Base-by-base conservation (phyloP, 2,113 vertebrate genomes). In the Platichthys flesus region DNA sequence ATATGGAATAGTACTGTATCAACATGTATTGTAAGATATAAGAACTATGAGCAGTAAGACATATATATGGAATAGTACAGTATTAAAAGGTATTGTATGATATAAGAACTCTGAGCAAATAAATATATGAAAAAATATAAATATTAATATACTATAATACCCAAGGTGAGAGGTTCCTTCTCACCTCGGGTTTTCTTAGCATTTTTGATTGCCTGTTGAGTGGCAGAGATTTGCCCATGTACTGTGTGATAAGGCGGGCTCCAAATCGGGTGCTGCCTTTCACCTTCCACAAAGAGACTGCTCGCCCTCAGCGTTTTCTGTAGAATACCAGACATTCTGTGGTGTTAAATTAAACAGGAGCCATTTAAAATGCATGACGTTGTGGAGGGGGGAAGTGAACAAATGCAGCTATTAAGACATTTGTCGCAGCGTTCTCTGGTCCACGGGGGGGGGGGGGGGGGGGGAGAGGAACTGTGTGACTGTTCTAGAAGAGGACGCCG, bases 271-370 rank as follows among this genome's bases (percentile, higher is more conserved):
- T 15, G 3, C 35, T 49, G 20, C 20, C 74, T 55, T 58, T 76
- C 37, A 65, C 56, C 52, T 59, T 69, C 83, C 58, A n/a, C 40
- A 21, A 69, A 85, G 76, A 67, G 37, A 47, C 67, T 56, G 51
- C 40, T 69, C 1, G 67, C 74, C 82, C 67, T 73, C 37, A 79
- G 78, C 63, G 0, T 58, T 76, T 84, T 82, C 67, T 69, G 28
- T 55, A 81, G 64, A 90, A 83, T 49, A 79, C 49, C 73, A 76
- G 75, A 82, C 74, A 83, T 85, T 81, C 85, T 68, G 73, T 58
- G 52, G 74, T 58, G 7, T 76, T 85, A 83, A 88, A 89, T 90
- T 90, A 90, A 89, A 85, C 76, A 89, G 71, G 75, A 88, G 71
- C 56, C 79, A 79, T 86, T 83, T 86, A 83, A 88, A 88, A 86